Conservation (phyloP, 1,140 invertebrate genomes). For the Orussus abietinus region DNA sequence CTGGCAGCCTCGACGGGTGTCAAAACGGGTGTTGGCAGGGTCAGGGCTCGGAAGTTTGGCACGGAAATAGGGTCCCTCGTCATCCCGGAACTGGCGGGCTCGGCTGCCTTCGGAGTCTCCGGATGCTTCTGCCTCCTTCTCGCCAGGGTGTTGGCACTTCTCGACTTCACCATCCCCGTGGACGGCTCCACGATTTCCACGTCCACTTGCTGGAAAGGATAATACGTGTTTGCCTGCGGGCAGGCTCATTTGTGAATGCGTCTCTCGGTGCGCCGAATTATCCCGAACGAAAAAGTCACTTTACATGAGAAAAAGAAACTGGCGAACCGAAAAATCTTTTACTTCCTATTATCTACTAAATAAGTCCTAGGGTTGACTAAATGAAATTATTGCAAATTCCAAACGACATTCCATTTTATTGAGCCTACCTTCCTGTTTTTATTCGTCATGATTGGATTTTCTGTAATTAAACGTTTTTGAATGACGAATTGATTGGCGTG, state of each 20-base stretch:
- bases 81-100: constrained; percentile 47
- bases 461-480: too few species aligned
- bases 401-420: too few species aligned
- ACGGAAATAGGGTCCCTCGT: constrained; percentile 71
- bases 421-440: too few species aligned
- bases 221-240: constrained; percentile 48
- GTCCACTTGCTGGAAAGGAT: constrained; percentile 52
- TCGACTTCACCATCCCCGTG: constrained; percentile 50
- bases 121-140: constrained; percentile 38
- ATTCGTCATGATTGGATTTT: too few species aligned
- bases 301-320: too few species aligned
- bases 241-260: constrained; percentile 34
- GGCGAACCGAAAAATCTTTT: too few species aligned
- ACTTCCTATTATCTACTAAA: not conserved
- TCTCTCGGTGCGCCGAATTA: too few species aligned
- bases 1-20: constrained; percentile 67
- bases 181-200: constrained; percentile 45
- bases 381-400: too few species aligned
- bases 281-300: too few species aligned
- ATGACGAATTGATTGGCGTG: too few species aligned
- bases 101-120: constrained; percentile 20
- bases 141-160: constrained; percentile 47
- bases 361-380: not conserved
- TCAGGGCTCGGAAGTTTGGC: constrained; percentile 68
- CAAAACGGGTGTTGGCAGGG: constrained; percentile 62